phyloP scores from a whole-genome alignment of 2,113 vertebrate species.

The Serilophus lunatus region DNA sequence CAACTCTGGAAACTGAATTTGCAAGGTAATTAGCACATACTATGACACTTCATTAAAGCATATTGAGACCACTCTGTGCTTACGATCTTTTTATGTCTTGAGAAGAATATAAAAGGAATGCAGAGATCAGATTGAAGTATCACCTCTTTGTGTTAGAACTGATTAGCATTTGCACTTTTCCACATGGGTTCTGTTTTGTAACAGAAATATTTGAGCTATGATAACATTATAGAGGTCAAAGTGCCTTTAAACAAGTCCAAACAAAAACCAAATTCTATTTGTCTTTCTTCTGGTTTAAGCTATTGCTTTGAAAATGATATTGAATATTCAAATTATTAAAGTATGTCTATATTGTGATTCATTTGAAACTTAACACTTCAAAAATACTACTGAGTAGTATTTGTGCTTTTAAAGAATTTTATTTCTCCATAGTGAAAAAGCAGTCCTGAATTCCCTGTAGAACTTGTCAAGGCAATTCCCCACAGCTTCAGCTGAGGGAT shows the following conservation, averaged over 20 bases:
- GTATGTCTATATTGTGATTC: background rate
- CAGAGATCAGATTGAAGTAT: constrained; percentile 14
- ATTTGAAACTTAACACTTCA: background rate
- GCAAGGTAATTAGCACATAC: background rate
- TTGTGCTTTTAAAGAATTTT: background rate
- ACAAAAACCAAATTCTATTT: background rate
- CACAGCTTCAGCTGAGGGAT: background rate
- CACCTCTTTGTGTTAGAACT: background rate
- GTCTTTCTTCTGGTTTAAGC: background rate
- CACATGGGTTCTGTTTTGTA: background rate
- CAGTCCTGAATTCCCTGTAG: background rate
- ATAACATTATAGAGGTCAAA: background rate
- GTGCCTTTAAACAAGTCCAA: background rate
- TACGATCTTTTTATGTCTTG: background rate
- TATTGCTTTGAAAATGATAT: background rate
- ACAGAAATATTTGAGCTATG: background rate
- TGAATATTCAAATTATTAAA: background rate
- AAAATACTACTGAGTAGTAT: background rate
- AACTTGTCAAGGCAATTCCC: background rate
- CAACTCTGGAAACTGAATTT: background rate
- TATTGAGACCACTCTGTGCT: background rate
- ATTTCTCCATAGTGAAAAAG: background rate
- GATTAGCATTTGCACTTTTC: background rate
- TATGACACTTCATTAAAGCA: background rate
- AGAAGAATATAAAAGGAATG: background rate